Base-by-base conservation (phyloP, 2,888 invertebrate genomes). In the Acronicta leporina region DNA sequence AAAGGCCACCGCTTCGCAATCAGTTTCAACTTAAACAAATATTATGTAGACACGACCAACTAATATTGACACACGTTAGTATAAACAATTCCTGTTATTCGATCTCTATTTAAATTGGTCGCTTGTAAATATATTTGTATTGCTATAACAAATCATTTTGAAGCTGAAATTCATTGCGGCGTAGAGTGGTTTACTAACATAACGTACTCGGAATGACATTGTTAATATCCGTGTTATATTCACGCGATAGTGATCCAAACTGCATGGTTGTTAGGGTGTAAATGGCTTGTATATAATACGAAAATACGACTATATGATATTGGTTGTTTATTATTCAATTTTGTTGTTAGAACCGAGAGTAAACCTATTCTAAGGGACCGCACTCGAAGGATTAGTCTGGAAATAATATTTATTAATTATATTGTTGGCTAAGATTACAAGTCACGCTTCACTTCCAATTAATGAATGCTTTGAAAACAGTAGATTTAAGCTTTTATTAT, bases 121-220 rank as follows among this genome's bases (percentile, higher is more conserved):
- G 43, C n/a, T 6, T 47, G 54, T 60, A 70, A 70, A 73, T 69
- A 69, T 70, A 73, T 73, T 76, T 77, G 79, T 69, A 67, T 61
- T 64, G 61, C 55, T 57, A 63, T 66, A 69, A 69, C 73, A 76
- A 78, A 76, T 78, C 63, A 78, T 77, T 70, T 76, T 63, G 73
- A 63, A 69, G 64, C 64, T 76, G 69, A 76, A 76, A 75, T 79
- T 70, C 77, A 77, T 76, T 77, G 73, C 59, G 67, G 75, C 41
- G 53, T 44, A 16, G 73, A 73, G 67, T 63, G 64, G 76, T 76
- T 67, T 69, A 75, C 73, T 75, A 76, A 67, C 66, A 75, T 62
- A 67, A 63, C 63, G 63, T 64, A 66, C 73, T 75, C 55, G 27
- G 50, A 67, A 72, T 65, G 64, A 62, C 78, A 77, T 68, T 65